A percentile compares a stretch with the other conserved stretches of the same genome.
Conservation (phyloP, 2,888 invertebrate genomes). For the Agrilus cyanescens region DNA sequence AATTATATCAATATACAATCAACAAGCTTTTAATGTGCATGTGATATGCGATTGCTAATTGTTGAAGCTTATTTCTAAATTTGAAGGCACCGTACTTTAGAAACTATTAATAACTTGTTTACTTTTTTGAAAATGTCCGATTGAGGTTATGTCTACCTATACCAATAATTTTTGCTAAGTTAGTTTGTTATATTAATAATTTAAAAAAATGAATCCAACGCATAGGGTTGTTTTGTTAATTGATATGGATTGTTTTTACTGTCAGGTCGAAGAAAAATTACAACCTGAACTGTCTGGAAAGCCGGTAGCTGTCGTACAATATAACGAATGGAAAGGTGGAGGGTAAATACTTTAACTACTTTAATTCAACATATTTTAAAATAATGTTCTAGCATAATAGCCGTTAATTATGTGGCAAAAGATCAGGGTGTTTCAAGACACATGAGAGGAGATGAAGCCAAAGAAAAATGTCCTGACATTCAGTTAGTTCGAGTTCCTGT, state of each 20-base stretch:
- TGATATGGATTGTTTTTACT: constrained; percentile 99
- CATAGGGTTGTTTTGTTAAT: constrained; percentile 73
- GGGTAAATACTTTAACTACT: constrained; percentile 48
- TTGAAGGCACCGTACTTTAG: no score
- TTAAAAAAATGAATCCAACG: constrained; percentile 20
- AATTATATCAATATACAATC: no score
- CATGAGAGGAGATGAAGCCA: constrained; percentile 88
- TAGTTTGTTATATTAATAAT: no score
- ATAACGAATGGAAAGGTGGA: constrained; percentile 86
- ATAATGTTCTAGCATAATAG: constrained; percentile 65
- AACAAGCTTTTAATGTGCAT: no score
- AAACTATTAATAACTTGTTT: no score
- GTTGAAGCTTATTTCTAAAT: no score
- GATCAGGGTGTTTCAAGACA: constrained; percentile 78
- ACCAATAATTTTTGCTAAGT: no score
- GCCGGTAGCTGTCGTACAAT: constrained; percentile 94
- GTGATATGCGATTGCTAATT: no score
- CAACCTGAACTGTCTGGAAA: constrained; percentile 71
- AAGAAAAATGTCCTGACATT: constrained; percentile 77
- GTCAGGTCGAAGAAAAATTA: constrained; percentile 93
- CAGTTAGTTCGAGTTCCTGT: constrained; percentile 75
- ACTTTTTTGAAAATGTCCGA: no score
- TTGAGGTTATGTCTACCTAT: no score
- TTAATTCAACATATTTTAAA: neutral
- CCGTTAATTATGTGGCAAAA: constrained; percentile 93